A percentile compares a stretch with the other conserved stretches of the same genome.
phyloP scores from a whole-genome alignment of 2,797 vertebrate genomes.

The Phoeniculus purpureus region DNA sequence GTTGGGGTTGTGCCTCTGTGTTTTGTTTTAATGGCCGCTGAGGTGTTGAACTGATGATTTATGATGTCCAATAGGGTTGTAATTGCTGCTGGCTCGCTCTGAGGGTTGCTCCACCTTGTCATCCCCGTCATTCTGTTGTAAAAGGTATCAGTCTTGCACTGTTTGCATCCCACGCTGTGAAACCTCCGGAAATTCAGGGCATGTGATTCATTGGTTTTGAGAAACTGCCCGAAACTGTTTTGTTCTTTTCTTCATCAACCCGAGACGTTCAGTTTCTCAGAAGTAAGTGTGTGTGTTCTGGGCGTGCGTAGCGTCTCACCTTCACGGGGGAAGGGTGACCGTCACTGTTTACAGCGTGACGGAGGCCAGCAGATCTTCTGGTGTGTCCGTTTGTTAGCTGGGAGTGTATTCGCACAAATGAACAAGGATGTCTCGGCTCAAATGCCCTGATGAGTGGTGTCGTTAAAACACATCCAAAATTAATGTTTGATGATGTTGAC shows the following conservation, averaged over 20 bases:
- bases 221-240: not conserved
- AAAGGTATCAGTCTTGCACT: not conserved
- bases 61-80: not conserved
- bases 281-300: not conserved
- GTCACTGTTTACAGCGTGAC: not conserved
- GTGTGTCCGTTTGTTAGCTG: not conserved
- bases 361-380: not conserved
- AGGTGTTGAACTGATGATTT: not conserved
- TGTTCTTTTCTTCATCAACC: not conserved
- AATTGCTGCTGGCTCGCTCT: not conserved
- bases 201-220: not conserved
- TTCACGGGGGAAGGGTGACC: not conserved
- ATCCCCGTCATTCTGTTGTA: not conserved
- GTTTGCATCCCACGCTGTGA: not conserved
- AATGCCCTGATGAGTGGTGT: not conserved
- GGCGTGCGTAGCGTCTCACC: not conserved
- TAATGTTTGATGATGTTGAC: constrained; percentile 6
- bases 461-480: constrained; percentile 27
- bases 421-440: not conserved
- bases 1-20: not conserved
- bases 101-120: not conserved
- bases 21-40: not conserved
- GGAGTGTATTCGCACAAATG: not conserved
- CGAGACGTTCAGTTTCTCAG: not conserved
- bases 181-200: not conserved